Percentiles rank a stretch among this genome's conserved stretches.
phyloP scores from a whole-genome alignment of 2,888 invertebrate genomes.

The Caenorhabditis drosophilae region DNA sequence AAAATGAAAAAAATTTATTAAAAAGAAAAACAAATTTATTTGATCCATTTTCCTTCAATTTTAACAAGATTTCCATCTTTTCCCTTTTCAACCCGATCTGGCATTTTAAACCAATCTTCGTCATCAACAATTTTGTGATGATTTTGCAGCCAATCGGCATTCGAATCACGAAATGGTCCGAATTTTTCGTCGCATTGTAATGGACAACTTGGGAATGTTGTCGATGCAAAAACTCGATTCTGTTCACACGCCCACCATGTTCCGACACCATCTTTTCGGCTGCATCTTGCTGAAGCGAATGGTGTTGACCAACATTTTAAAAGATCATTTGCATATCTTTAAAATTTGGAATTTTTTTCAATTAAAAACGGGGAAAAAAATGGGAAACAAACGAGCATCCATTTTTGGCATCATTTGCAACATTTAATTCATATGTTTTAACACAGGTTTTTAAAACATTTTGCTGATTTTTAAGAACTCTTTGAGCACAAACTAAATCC shows the following conservation, averaged over 20 bases:
- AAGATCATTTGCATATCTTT: constrained; percentile 39
- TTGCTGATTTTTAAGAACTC: constrained; percentile 26
- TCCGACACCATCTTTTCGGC: constrained; percentile 30
- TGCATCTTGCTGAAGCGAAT: constrained; percentile 41
- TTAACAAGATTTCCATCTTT: constrained; percentile 14
- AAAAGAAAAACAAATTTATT: constrained; percentile 7
- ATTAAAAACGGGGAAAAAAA: neutral
- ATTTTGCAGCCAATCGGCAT: constrained; percentile 19
- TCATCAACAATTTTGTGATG: constrained; percentile 47
- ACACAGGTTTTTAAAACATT: constrained; percentile 36
- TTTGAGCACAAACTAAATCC: constrained; percentile 38
- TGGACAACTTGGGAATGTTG: constrained; percentile 47
- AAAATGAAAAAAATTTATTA: constrained; percentile 1
- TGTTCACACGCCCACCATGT: constrained; percentile 52
- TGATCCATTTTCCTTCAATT: constrained; percentile 33
- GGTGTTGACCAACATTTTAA: constrained; percentile 53
- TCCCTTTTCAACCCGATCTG: constrained; percentile 30
- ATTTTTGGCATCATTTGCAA: constrained; percentile 30
- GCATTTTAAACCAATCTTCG: constrained; percentile 42
- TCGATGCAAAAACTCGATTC: constrained; percentile 35
- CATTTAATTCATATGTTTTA: constrained; percentile 30
- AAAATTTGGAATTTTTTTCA: constrained; percentile 3
- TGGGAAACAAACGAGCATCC: constrained; percentile 37
- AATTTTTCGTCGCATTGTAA: constrained; percentile 39
- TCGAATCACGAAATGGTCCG: constrained; percentile 24